Evolutionary conservation across 2,797 vertebrate genomes (phyloP).

Genomic region (Neosalanx taihuensis): DNA sequence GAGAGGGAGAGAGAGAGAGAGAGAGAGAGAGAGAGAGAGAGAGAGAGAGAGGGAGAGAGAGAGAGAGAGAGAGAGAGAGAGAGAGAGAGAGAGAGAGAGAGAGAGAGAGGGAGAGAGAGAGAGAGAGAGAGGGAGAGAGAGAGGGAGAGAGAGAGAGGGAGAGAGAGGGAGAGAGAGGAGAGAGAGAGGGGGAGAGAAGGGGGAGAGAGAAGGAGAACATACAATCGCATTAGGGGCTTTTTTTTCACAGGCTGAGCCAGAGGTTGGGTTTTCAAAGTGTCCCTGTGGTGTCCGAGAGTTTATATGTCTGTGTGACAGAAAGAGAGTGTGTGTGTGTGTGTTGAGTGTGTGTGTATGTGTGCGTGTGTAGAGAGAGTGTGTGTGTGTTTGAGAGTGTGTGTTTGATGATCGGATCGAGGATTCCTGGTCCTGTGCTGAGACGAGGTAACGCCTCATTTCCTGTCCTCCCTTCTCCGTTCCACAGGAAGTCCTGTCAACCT

Average conservation of each 20-base stretch:
- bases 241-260: conserved; percentile 49
- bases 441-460: conserved; percentile 6
- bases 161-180: too few species aligned
- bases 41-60: conserved; percentile 15
- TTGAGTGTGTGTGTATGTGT: conserved; percentile 12
- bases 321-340: conserved; percentile 10
- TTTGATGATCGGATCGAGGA: conserved; percentile 7
- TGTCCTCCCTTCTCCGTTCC: conserved; percentile 26
- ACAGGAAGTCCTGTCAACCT: conserved; percentile 89
- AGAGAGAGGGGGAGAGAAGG: conserved; percentile 18
- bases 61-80: conserved; percentile 15
- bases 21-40: conserved; percentile 3
- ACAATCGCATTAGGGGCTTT: conserved; percentile 60
- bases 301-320: conserved; percentile 1
- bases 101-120: too few species aligned
- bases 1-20: conserved; percentile 2
- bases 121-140: too few species aligned
- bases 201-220: conserved; percentile 24
- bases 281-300: conserved; percentile 7
- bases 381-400: conserved; percentile 27
- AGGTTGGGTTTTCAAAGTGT: conserved; percentile 58
- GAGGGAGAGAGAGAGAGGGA: too few species aligned
- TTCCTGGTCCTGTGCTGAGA: too few species aligned
- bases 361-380: conserved; percentile 22
- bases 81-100: too few species aligned